Percentiles rank a stretch among this genome's conserved stretches.
Conservation (phyloP, 2,888 invertebrate genomes). For the Tipula confusa region DNA sequence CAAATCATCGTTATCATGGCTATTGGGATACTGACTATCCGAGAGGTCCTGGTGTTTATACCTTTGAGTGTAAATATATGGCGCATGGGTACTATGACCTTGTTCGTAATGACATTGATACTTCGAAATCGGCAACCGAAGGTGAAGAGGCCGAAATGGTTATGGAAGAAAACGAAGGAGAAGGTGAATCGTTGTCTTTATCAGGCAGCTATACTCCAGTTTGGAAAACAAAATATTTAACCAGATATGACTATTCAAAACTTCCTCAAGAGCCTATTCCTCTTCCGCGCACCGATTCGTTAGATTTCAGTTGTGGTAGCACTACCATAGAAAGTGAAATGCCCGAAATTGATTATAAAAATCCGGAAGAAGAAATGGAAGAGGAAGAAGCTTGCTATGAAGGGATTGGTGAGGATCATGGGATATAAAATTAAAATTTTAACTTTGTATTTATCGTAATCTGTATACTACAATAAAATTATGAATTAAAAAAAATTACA, state of each 20-base stretch:
- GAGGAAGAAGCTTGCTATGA: background rate
- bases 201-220: constrained; percentile 49
- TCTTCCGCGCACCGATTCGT: constrained; percentile 61
- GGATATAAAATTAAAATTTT: background rate
- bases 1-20: constrained; percentile 65
- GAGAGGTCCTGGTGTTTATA: constrained; percentile 69
- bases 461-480: background rate
- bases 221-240: constrained; percentile 67
- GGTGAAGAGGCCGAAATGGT: constrained; percentile 39
- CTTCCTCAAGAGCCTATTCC: constrained; percentile 67
- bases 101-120: background rate
- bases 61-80: constrained; percentile 71
- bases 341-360: background rate
- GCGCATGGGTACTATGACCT: constrained; percentile 58
- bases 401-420: background rate
- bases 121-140: background rate
- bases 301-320: constrained; percentile 44
- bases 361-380: background rate
- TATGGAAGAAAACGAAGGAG: constrained; percentile 35
- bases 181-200: constrained; percentile 40
- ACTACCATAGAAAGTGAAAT: constrained; percentile 38
- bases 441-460: background rate
- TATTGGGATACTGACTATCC: constrained; percentile 66
- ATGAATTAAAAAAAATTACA: background rate
- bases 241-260: constrained; percentile 62